Evolutionary conservation across 2,797 vertebrate species (phyloP).

Genomic region (Chiroxiphia lanceolata): DNA sequence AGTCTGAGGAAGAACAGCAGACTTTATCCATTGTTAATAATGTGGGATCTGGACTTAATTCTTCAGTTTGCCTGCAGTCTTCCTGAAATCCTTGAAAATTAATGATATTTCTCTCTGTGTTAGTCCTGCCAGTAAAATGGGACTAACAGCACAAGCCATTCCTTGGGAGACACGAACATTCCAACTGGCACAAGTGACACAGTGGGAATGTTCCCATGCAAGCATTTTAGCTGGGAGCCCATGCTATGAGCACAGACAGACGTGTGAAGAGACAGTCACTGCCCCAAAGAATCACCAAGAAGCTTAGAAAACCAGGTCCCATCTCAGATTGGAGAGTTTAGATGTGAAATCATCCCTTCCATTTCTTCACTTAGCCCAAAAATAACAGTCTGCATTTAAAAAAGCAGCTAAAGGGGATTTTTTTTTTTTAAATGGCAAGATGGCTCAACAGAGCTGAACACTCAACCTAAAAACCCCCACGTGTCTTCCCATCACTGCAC

Average conservation of each 20-base stretch:
- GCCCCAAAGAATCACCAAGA: background rate
- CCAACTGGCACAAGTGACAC: background rate
- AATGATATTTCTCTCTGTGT: background rate
- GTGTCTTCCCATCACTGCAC: background rate
- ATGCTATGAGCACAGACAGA: background rate
- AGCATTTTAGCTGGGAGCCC: background rate
- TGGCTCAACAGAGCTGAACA: background rate
- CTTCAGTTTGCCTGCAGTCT: background rate
- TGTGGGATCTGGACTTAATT: background rate
- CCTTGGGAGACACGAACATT: background rate
- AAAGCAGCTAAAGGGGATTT: background rate
- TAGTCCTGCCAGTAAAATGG: background rate
- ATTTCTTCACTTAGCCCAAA: background rate
- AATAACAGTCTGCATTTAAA: background rate
- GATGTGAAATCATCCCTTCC: background rate
- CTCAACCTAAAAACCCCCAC: background rate
- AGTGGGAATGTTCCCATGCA: background rate
- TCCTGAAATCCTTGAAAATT: background rate
- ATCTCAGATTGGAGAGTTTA: background rate
- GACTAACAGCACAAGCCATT: background rate
- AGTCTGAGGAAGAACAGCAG: background rate
- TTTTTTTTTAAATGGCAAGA: background rate
- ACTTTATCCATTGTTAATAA: background rate
- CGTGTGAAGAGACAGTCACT: background rate
- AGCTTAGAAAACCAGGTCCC: background rate